These are phyloP conservation scores for Percopsis omiscomaycus DNA, from an alignment of 2,797 vertebrate genomes.

Conservation along the genomic window DNA sequence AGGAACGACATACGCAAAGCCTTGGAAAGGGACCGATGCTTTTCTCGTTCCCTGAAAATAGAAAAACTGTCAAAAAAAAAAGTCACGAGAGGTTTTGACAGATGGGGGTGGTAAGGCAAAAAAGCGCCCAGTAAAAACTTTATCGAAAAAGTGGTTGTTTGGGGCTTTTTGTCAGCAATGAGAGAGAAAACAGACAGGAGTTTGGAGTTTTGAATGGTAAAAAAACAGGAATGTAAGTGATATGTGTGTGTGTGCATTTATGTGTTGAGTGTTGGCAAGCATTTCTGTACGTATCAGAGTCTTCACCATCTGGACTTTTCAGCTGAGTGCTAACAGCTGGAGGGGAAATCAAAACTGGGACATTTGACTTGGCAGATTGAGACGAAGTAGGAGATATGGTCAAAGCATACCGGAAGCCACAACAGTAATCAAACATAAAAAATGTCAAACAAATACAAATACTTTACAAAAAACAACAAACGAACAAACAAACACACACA, in stretches of 20 bases:
- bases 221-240: conserved; percentile 30
- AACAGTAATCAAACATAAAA: conserved; percentile 35
- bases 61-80: conserved; percentile 82
- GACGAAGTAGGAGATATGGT: conserved; percentile 64
- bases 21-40: conserved; percentile 70
- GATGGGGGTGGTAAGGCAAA: conserved; percentile 76
- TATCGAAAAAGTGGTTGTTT: conserved; percentile 85
- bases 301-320: conserved; percentile 89
- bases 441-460: conserved; percentile 2
- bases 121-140: conserved; percentile 84
- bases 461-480: conserved; percentile 25
- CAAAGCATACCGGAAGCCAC: conserved; percentile 63
- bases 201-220: conserved; percentile 63
- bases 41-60: conserved; percentile 84
- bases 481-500: conserved; percentile 34
- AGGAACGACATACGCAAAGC: conserved; percentile 78
- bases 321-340: conserved; percentile 93
- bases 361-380: conserved; percentile 88
- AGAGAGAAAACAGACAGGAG: conserved; percentile 83
- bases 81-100: conserved; percentile 73
- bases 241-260: conserved; percentile 6
- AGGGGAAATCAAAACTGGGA: conserved; percentile 87
- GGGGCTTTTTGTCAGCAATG: conserved; percentile 83
- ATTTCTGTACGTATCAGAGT: conserved; percentile 70
- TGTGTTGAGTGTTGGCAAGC: conserved; percentile 16